Base-by-base conservation (phyloP, 2,797 vertebrate species). In the Clamator glandarius region DNA sequence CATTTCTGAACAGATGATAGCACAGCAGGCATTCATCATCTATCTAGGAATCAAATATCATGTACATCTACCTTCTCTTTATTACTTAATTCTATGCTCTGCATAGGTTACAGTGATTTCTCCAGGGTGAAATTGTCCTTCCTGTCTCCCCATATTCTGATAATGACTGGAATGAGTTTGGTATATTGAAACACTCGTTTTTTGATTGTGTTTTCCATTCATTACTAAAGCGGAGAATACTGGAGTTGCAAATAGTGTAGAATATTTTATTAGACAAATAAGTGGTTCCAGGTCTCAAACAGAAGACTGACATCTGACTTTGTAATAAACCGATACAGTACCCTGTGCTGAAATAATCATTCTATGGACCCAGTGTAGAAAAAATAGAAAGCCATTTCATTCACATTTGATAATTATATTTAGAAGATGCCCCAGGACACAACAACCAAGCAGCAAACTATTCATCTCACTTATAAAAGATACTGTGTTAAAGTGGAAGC, bases 191-290 rank as follows among this genome's bases (percentile, higher is more conserved):
- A 89, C 61, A 12, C 9, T 92, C 70, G 95, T 75, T 50, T 21
- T 35, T 75, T 95, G 77, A 91, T 67, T 88, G 50, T 81, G 63
- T 61, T 89, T 94, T 96, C 88, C 61, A 80, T 94, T 94, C 52
- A 84, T 81, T 94, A 93, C 54, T 93, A 75, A 95, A 74, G 78
- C 63, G 87, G 78, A 85, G 59, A 95, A 91, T 94, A 78, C 35
- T 88, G 59, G 50, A 87, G 33, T 58, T 89, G 33, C 41, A 95
- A 94, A 96, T 75, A 78, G 16, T 25, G 31, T 82, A 87, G 46
- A 87, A 69, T 82, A 92, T 93, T 89, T 82, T 96, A 91, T 94
- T 90, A 91, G 84, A 87, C 90, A 90, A 96, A 95, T 90, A 95
- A 90, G 39, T 70, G 17, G n/a, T 91, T 90, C 57, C 84, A 86